Conservation (phyloP, 2,888 invertebrate genomes). For the Pseudoips prasinana region DNA sequence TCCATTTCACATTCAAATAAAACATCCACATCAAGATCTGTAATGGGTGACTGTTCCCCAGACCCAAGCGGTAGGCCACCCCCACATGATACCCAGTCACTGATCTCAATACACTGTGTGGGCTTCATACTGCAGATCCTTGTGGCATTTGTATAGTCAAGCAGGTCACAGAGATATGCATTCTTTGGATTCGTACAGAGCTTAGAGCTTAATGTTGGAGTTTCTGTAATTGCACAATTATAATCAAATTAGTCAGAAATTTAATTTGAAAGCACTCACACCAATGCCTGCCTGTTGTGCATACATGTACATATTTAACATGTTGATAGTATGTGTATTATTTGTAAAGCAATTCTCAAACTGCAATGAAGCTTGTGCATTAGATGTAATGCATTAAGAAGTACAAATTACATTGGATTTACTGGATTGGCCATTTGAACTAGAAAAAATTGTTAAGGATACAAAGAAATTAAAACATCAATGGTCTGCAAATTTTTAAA, state of each 20-base stretch:
- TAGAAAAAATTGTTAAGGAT: too few relatives aligned
- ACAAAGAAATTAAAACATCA: too few relatives aligned
- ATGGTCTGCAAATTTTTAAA: too few relatives aligned
- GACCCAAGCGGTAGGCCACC: constrained; percentile 68
- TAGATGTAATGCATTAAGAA: too few relatives aligned
- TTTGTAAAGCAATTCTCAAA: too few relatives aligned
- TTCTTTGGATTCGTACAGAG: constrained; percentile 79
- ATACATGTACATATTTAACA: too few relatives aligned
- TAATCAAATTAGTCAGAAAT: neutral
- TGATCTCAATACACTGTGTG: constrained; percentile 68
- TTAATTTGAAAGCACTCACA: too few relatives aligned
- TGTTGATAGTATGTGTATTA: too few relatives aligned
- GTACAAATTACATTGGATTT: too few relatives aligned
- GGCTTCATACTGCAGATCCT: constrained; percentile 77
- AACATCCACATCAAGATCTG: constrained; percentile 66
- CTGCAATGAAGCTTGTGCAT: too few relatives aligned
- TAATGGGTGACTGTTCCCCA: constrained; percentile 50
- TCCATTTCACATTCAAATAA: constrained; percentile 76
- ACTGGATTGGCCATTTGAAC: too few relatives aligned
- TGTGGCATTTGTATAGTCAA: constrained; percentile 72
- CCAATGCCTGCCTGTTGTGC: too few relatives aligned
- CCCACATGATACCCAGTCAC: constrained; percentile 70
- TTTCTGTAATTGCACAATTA: constrained; percentile 56
- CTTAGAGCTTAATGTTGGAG: constrained; percentile 77
- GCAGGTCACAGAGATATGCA: constrained; percentile 84